Evolutionary conservation across 2,888 invertebrate species (phyloP), one percentile per base, ranked within the genome.

Genomic region (Acrobeloides nanus): DNA sequence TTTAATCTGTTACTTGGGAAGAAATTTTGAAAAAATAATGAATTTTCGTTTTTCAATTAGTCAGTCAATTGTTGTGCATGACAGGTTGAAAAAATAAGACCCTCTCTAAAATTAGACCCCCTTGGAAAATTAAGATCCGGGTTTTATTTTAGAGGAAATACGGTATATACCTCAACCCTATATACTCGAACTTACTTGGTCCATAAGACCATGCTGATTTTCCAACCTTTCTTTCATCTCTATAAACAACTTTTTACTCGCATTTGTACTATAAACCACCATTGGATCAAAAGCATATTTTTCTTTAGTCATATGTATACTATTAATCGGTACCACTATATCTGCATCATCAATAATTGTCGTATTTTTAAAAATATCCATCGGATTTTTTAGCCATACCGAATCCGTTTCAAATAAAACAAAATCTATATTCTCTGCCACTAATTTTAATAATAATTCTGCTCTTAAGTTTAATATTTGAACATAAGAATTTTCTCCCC

Each of bases 371-470:
- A 66, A 64, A 8, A 61, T 35, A 4, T 34, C 17, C 4, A 52
- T 26, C 1, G 70, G 70, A 44, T 69, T 61, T 25, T 48, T 49
- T 24, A 71, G 57, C 70, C 70, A 70, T 12, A 66, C 42, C 0
- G 70, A 57, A 39, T 70, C 70, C 3, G 68, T 57, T 38, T 70
- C 70, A 46, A 71, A 59, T 38, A 23, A n/a, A 24, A 34, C n/a
- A 24, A 12, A 23, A 39, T 18, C 20, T 51, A 1, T 15, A 23
- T 43, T 46, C 26, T 57, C 62, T 46, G 59, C 48, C 12, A 45
- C 53, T 17, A 64, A 34, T 20, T 18, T 38, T 8, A 24, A 24
- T 48, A 70, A 48, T 35, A 69, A 18, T 32, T 53, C 35, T 3
- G 55, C 52, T 17, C 70, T 52, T 3, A 64, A 35, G 6, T 55